These are phyloP conservation scores for Philaethria dido DNA, from an alignment of 2,888 invertebrate genomes.

Conservation along the genomic window DNA sequence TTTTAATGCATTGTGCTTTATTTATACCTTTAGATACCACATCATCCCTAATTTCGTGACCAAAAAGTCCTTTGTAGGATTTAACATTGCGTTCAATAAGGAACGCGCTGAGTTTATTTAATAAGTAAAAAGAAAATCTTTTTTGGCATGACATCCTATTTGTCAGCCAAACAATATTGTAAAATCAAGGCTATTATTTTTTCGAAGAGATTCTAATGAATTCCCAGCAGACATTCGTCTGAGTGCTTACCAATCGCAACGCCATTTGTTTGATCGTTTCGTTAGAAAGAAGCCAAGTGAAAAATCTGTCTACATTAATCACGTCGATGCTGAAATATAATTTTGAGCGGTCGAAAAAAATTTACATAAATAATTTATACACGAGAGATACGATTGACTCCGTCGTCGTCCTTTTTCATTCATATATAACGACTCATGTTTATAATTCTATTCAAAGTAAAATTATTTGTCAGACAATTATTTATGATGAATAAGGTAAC, in stretches of 20 bases:
- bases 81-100: conserved; percentile 53
- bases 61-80: conserved; percentile 57
- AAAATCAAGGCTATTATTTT: conserved; percentile 56
- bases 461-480: not conserved
- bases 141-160: conserved; percentile 52
- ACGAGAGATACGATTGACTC: conserved; percentile 60
- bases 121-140: conserved; percentile 47
- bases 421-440: conserved; percentile 24
- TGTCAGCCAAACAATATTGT: conserved; percentile 58
- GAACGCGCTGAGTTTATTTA: conserved; percentile 39
- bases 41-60: conserved; percentile 60
- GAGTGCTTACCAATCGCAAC: conserved; percentile 68
- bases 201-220: conserved; percentile 64
- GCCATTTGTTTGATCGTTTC: conserved; percentile 76
- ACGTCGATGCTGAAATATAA: conserved; percentile 77
- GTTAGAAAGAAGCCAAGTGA: conserved; percentile 71
- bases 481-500: not conserved
- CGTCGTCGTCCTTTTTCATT: conserved; percentile 35
- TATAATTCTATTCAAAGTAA: not conserved
- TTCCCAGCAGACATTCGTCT: conserved; percentile 67
- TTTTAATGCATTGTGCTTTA: conserved; percentile 49
- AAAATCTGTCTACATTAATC: conserved; percentile 80
- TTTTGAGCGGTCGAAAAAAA: conserved; percentile 75
- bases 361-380: conserved; percentile 82
- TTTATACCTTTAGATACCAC: conserved; percentile 40